Evolutionary conservation across 2,888 invertebrate genomes (phyloP), one percentile per base, ranked within the genome.

Genomic region (Sphaerophoria taeniata): DNA sequence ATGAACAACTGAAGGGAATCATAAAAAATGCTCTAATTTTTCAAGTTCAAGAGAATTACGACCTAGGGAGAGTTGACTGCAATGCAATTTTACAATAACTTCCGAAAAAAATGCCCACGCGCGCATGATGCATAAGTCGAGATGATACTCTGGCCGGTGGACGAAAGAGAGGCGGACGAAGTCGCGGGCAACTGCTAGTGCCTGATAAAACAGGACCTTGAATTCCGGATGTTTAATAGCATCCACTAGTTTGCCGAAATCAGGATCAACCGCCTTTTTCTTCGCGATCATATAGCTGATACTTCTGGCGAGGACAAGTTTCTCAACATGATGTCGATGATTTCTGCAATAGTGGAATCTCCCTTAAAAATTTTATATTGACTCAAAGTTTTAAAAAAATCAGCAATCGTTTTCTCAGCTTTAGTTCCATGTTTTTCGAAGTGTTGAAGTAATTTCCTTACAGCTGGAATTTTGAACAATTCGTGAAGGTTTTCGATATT

Each of bases 401-500:
- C 11, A 9, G 2, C 43, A 9, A 43, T 6, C 43, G 12, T 14
- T 6, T 31, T 16, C 12, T 31, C 33, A n/a, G n/a, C n/a, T 5
- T 56, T 0, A n/a, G 33, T 56, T 56, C 11, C 56, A 56, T 34
- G 34, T n/a, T 56, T 34, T n/a, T 56, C 34, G 5, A 56, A 56
- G n/a, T 56, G 33, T 31, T 56, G 33, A 11, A 56, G 3, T 6
- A 56, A 6, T 3, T 56, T 33, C n/a, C 33, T 33, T n/a, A 56
- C n/a, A 31, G 14, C 56, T 4, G 11, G 56, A 31, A 56, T 34
- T 5, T 31, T 34, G 9, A 43, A 43, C 12, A 43, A 43, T 43
- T 43, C 43, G 3, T 43, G 39, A 39, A 39, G 39, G 39, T 39
- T 39, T 39, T 24, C 24, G 2, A 2, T 24, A 2, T 24, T 24